Base-by-base conservation (phyloP, 2,888 invertebrate species). In the Sminthurides aquaticus region DNA sequence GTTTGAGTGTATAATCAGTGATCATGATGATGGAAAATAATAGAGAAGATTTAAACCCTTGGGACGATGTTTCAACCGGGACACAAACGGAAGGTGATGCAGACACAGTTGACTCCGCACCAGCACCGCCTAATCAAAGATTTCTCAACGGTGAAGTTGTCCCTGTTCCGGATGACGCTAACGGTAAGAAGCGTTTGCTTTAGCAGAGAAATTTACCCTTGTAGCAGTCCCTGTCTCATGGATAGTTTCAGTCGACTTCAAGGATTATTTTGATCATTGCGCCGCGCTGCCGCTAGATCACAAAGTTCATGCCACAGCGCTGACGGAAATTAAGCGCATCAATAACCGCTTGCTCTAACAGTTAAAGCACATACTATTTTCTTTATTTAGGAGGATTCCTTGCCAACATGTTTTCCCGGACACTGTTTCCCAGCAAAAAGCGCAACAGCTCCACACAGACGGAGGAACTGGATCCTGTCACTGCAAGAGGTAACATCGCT, bases 391-490 rank as follows among this genome's bases (percentile, higher is more conserved):
- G 65, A 28, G 65, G 65, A 2, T 65, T 65, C 28, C 22, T 65
- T 8, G 34, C 49, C 2, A 63, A 48, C 43, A 24, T 62, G 18
- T 57, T 57, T 28, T 22, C 55, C 43, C 20, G 62, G 24, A 34
- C 18, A 8, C 20, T 52, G 52, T 52, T 52, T 52, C 5, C 52
- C 20, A 22, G 52, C 22, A 48, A 63, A 25, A 2, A 27, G 3
- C 57, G 62, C 25, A 63, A 48, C 26, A 57, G n/a, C 34, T 61
- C 67, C 3, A 71, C 71, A 5, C 70, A 71, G 60, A 72, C 72
- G 24, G 70, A 69, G 26, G 69, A 69, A 49, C 57, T 65, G 57
- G 70, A 71, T 62, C 69, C 73, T 3, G 25, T 70, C 5, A 64
- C 66, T 52, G 63, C 67, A 20, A 62, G 65, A 65, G 73, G 73